A percentile compares a stretch with the other conserved stretches of the same genome.
phyloP scores from a whole-genome alignment of 2,888 invertebrate genomes.

The Leucophenga maculata region DNA sequence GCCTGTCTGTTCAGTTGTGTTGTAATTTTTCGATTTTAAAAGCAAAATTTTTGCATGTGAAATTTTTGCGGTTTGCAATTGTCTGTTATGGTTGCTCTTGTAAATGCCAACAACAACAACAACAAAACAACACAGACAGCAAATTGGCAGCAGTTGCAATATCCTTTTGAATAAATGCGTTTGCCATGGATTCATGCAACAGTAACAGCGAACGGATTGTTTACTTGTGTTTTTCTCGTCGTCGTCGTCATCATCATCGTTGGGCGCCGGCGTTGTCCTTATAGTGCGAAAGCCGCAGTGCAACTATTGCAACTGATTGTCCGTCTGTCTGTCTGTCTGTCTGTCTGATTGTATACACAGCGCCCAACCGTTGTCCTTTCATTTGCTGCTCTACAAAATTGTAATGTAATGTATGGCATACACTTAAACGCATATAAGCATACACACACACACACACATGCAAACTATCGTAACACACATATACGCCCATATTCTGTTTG shows the following conservation, averaged over 20 bases:
- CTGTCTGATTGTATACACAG: background rate
- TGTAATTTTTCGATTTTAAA: background rate
- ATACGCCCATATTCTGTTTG: slow-evolving; percentile 15
- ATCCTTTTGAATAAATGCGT: slow-evolving; percentile 55
- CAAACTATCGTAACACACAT: background rate
- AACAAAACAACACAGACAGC: slow-evolving; percentile 27
- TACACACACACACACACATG: background rate
- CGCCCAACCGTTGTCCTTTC: slow-evolving; percentile 2
- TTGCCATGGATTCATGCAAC: slow-evolving; percentile 3
- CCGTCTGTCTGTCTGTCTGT: slow-evolving; percentile 11
- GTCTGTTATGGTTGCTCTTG: slow-evolving; percentile 40
- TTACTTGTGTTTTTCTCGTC: background rate
- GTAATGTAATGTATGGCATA: slow-evolving; percentile 19
- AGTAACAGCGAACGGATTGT: slow-evolving; percentile 13
- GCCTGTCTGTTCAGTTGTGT: slow-evolving; percentile 36
- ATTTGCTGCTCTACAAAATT: slow-evolving; percentile 1
- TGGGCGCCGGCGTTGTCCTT: slow-evolving; percentile 12
- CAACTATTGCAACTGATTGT: slow-evolving; percentile 25
- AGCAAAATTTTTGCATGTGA: slow-evolving; percentile 56
- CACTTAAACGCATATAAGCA: background rate
- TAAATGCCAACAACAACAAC: slow-evolving; percentile 40
- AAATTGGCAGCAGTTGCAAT: slow-evolving; percentile 48
- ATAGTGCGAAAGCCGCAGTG: slow-evolving; percentile 25
- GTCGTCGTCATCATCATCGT: too few relatives aligned
- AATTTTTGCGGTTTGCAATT: slow-evolving; percentile 55